Percentiles rank a stretch among this genome's conserved stretches.
Conservation (phyloP, 2,797 vertebrate genomes). For the Notolabrus celidotus region DNA sequence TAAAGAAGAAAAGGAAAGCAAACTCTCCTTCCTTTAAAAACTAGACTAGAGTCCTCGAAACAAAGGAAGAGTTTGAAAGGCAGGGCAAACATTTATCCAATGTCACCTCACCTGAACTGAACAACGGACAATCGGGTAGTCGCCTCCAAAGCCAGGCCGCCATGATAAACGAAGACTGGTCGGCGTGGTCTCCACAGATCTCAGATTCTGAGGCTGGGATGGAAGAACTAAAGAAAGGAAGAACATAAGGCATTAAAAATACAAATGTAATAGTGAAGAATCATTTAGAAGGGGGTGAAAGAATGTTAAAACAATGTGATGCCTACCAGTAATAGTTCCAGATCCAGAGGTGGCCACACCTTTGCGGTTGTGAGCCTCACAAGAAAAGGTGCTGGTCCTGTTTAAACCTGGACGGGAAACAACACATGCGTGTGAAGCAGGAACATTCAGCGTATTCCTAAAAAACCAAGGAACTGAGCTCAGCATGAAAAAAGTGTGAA, state of each 20-base stretch:
- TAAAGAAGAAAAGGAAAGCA: constrained; percentile 54
- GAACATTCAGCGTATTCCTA: not conserved
- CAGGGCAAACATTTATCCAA: constrained; percentile 23
- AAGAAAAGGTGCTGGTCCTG: constrained; percentile 90
- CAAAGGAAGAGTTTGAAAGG: constrained; percentile 21
- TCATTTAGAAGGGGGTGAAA: no score
- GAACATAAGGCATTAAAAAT: not conserved
- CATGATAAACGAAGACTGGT: constrained; percentile 84
- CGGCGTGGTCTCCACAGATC: constrained; percentile 73
- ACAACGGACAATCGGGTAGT: constrained; percentile 85
- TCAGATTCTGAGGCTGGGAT: constrained; percentile 80
- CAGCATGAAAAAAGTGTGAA: constrained; percentile 18
- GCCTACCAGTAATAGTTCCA: constrained; percentile 88
- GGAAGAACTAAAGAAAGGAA: constrained; percentile 85
- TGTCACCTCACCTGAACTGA: constrained; percentile 86
- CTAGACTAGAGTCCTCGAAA: constrained; percentile 16
- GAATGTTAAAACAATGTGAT: not conserved
- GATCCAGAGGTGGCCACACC: constrained; percentile 91
- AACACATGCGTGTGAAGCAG: constrained; percentile 23
- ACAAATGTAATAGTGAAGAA: not conserved
- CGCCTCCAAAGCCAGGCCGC: constrained; percentile 88
- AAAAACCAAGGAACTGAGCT: constrained; percentile 22
- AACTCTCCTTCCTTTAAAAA: constrained; percentile 49
- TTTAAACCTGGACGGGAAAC: constrained; percentile 85
- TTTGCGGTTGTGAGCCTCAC: constrained; percentile 91